A percentile compares a stretch with the other conserved stretches of the same genome.
Conservation (phyloP, 1,140 invertebrate species). For the Penaeus chinensis region DNA sequence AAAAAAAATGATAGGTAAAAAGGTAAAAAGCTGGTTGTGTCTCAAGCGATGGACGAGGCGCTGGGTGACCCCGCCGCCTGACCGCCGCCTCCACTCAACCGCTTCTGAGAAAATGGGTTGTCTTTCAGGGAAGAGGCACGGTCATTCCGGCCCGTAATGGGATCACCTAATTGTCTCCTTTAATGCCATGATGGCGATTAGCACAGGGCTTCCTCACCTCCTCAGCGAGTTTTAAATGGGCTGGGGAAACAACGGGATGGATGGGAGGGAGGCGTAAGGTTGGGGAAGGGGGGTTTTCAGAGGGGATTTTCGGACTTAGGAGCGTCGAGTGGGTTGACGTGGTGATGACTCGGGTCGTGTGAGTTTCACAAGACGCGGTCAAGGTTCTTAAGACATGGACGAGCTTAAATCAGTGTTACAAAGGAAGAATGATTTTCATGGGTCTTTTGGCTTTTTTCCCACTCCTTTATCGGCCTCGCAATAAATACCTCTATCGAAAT, state of each 20-base stretch:
- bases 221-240: constrained; percentile 52
- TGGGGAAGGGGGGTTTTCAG: not conserved
- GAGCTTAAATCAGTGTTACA: constrained; percentile 35
- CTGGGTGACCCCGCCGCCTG: constrained; percentile 38
- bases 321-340: not conserved
- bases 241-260: not conserved
- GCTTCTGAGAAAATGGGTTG: constrained; percentile 53
- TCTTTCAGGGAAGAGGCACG: constrained; percentile 55
- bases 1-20: constrained; percentile 6
- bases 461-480: no score
- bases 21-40: not conserved
- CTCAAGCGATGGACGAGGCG: constrained; percentile 12
- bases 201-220: constrained; percentile 56
- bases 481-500: no score
- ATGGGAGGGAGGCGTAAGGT: not conserved
- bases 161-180: constrained; percentile 57
- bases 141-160: constrained; percentile 43
- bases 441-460: no score
- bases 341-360: not conserved
- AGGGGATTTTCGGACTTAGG: constrained; percentile 33
- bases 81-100: constrained; percentile 50
- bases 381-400: constrained; percentile 36
- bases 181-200: constrained; percentile 58
- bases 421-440: not conserved
- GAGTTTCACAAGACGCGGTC: constrained; percentile 45